Conservation (phyloP, 2,113 vertebrate genomes). For the Megalops atlanticus region DNA sequence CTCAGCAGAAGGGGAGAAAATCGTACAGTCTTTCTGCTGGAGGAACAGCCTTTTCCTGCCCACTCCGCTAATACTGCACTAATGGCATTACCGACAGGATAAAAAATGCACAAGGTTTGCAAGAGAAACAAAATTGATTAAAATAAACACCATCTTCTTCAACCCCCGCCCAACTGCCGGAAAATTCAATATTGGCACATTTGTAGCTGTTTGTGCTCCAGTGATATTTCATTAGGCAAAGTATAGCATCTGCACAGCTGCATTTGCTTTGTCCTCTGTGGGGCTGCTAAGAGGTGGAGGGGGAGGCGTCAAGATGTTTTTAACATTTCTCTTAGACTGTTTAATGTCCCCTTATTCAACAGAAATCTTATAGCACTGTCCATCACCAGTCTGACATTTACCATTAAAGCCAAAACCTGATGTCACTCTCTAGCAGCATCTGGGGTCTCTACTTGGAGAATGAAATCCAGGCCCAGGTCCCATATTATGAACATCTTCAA, state of each 20-base stretch:
- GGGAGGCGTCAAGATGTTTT: background rate
- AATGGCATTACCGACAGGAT: conserved; percentile 40
- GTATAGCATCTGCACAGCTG: background rate
- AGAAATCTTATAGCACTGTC: background rate
- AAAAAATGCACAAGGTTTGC: conserved; percentile 34
- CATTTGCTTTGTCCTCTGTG: background rate
- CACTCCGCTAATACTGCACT: conserved; percentile 32
- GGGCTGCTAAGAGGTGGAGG: background rate
- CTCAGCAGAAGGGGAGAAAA: conserved; percentile 8
- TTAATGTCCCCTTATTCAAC: background rate
- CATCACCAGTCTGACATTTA: background rate
- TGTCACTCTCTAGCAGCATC: background rate
- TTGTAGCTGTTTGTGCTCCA: conserved; percentile 33
- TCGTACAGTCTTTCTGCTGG: conserved; percentile 4
- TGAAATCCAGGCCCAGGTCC: background rate
- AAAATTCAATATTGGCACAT: conserved; percentile 33
- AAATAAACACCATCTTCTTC: conserved; percentile 31
- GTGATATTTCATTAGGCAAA: conserved; percentile 35
- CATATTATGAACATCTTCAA: background rate
- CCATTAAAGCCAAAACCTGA: background rate
- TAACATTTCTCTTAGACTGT: background rate
- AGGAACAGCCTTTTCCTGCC: conserved; percentile 7
- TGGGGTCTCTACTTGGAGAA: background rate
- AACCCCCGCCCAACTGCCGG: background rate
- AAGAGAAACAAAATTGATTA: conserved; percentile 38